Conservation (phyloP, 2,113 vertebrate genomes). For the Nesogale talazaci region DNA sequence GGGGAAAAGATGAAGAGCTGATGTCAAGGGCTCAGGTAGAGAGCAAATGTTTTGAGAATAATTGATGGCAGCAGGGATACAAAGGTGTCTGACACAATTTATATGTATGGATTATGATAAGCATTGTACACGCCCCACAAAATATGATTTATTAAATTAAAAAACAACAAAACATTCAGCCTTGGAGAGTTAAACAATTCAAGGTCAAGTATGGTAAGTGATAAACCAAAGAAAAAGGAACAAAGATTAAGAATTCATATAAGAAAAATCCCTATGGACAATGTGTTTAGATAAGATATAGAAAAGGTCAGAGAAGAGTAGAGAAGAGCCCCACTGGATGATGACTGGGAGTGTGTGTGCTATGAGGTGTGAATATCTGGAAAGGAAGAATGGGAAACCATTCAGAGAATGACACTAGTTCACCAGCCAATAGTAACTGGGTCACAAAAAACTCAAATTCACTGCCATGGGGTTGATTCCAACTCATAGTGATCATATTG, state of each 20-base stretch:
- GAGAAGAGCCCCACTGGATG: background rate
- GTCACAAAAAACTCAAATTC: too few relatives aligned
- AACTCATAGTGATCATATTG: background rate
- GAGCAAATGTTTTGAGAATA: too few relatives aligned
- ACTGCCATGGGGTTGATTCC: too few relatives aligned
- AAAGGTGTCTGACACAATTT: too few relatives aligned
- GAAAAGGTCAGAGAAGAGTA: background rate
- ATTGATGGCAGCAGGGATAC: too few relatives aligned
- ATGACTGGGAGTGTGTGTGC: background rate
- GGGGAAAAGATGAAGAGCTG: too few relatives aligned
- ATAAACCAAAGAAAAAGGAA: too few relatives aligned
- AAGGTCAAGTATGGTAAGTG: background rate
- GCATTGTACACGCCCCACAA: too few relatives aligned
- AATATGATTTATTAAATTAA: too few relatives aligned
- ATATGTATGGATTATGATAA: too few relatives aligned
- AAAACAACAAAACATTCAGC: too few relatives aligned
- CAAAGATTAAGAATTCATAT: background rate
- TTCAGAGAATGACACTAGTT: background rate
- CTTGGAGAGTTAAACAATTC: background rate
- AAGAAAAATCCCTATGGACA: background rate
- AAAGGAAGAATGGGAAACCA: background rate
- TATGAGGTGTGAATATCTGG: background rate
- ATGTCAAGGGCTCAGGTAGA: too few relatives aligned
- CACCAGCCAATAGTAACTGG: background rate
- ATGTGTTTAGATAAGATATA: background rate